Base-by-base conservation (phyloP, 2,888 invertebrate genomes). In the Deilephila elpenor region DNA sequence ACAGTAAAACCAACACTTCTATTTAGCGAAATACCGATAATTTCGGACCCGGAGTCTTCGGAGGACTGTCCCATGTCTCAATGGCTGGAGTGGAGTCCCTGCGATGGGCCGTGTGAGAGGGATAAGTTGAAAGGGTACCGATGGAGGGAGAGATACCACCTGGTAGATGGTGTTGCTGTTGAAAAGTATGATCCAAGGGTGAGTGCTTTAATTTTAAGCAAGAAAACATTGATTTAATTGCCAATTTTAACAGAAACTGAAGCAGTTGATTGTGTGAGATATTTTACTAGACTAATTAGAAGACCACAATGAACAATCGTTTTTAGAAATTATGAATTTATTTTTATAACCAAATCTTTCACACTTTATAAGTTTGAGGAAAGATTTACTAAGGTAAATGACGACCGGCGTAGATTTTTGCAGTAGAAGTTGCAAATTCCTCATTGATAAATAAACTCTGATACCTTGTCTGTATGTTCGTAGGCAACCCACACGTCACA, bases 181-280 rank as follows among this genome's bases (percentile, higher is more conserved):
- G 93, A 92, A 78, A 93, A 91, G 78, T 93, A 92, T 77, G 90
- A 93, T 74, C 92, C 91, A 17, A 80, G 87, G 74, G 92, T 93
- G 79, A 83, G 90, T 84, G 71, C 17, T 34, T 34, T 32, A 5
- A 34, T 34, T 6, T 25, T 4, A n/a, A 3, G 20, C n/a, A 20
- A 0, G n/a, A 17, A 8, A 29, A 2, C 60, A 25, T 0, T 3
- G 14, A 5, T 44, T 44, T 44, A 44, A 44, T 0, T 44, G 3
- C 1, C 4, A 44, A 44, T 44, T 11, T 0, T 44, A 11, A 44
- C 2, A 11, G 1, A 0, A 44, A 44, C 14, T 44, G 44, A 44
- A 44, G 3, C 11, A 14, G 14, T 44, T 14, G 0, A 44, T 44
- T 44, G 3, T 44, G 44, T 44, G 44, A 14, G 14, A 44, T 44